Evolutionary conservation across 1,140 invertebrate genomes (phyloP), one percentile per base, ranked within the genome.

Genomic region (Hypsibius dujardini): DNA sequence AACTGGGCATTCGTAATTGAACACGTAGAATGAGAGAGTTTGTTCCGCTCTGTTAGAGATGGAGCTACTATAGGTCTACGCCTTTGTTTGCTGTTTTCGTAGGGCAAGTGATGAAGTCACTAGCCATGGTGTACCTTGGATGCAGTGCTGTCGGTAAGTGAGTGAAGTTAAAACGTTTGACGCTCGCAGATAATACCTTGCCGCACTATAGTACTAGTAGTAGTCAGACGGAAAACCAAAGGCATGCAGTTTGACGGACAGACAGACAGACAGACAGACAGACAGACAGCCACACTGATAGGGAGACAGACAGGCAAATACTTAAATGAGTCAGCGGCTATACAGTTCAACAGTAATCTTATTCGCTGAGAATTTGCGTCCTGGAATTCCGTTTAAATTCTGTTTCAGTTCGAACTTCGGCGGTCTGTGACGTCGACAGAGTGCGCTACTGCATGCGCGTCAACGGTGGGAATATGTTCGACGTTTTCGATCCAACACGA

Each of bases 71-170:
- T 28, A 28, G 28, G 28, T 28, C 28, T 28, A 28, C 28, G 28
- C 28, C 28, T 28, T 28, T 28, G 28, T 28, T 28, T 28, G 28
- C 28, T 28, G 28, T 28, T 67, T 12, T 15, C 45, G 12, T 45
- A 67, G 62, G 12, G 3, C 12, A 67, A 67, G 42, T 67, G 12
- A 67, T 67, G 42, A 67, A 67, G 62, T 45, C 62, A 15, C 42
- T 67, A 42, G 62, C 62, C 12, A 15, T 67, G 62, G 42, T 67
- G 12, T 67, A 67, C 62, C 42, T 67, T 15, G 12, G 12, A 12
- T 67, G 62, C 62, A 45, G 12, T 67, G 50, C 50, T n/a, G n/a
- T 67, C 42, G 62, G 62, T 45, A 67, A 45, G 62, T 67, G 62
- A 67, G 42, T 12, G 3, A 45, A 67, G 12, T 7, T 15, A 15